A percentile compares a stretch with the other conserved stretches of the same genome.
Evolutionary conservation across 2,797 vertebrate species (phyloP).

Genomic region (Valencia hispanica): DNA sequence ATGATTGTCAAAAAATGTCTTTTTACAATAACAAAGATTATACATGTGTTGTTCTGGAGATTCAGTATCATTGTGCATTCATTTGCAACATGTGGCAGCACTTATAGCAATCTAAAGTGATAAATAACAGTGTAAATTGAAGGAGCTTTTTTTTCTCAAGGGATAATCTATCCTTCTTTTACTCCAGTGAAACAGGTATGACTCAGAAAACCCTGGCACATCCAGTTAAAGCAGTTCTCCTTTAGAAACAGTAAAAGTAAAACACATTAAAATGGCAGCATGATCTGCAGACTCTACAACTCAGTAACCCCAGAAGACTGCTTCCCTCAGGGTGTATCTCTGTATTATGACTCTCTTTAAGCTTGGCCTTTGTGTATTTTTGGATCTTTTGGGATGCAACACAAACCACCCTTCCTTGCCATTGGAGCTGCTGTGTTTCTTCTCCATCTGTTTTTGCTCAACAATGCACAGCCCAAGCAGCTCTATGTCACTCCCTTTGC

Average conservation of each 20-base stretch:
- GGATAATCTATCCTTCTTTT: background rate
- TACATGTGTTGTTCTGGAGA: too few relatives aligned
- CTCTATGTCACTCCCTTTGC: slow-evolving; percentile 22
- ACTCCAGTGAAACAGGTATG: slow-evolving; percentile 35
- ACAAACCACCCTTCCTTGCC: slow-evolving; percentile 35
- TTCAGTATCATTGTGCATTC: too few relatives aligned
- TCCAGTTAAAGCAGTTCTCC: slow-evolving; percentile 5
- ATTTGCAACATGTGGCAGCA: too few relatives aligned
- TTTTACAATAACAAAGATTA: too few relatives aligned
- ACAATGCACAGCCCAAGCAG: slow-evolving; percentile 2
- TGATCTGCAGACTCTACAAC: slow-evolving; percentile 48
- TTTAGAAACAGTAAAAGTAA: slow-evolving; percentile 1
- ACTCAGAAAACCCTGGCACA: slow-evolving; percentile 31
- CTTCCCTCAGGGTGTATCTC: slow-evolving; percentile 37
- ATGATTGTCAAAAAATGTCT: too few relatives aligned
- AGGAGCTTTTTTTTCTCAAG: background rate
- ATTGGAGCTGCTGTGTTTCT: slow-evolving; percentile 9
- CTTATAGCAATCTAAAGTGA: background rate
- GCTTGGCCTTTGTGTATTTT: slow-evolving; percentile 50
- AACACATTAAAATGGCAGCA: slow-evolving; percentile 48
- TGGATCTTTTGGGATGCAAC: slow-evolving; percentile 54
- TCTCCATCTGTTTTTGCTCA: slow-evolving; percentile 41
- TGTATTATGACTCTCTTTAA: slow-evolving; percentile 48
- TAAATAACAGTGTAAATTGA: background rate
- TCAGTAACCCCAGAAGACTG: slow-evolving; percentile 49